Percentiles rank a stretch among this genome's conserved stretches.
Conservation (phyloP, 2,797 vertebrate genomes). For the Lacerta viridis region DNA sequence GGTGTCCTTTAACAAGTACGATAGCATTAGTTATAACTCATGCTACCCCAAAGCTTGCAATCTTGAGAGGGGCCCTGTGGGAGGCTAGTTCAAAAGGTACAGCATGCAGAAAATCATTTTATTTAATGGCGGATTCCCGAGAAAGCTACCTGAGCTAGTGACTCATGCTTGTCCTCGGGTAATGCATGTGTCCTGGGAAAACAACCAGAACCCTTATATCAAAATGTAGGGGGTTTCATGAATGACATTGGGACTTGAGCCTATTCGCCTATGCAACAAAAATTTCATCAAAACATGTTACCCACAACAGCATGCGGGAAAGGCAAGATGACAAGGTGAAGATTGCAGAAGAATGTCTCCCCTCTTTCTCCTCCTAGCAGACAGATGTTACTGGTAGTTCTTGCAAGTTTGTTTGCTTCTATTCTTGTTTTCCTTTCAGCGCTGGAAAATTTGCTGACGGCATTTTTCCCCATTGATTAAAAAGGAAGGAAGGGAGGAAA, state of each 20-base stretch:
- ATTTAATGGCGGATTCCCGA: not conserved
- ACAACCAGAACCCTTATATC: not conserved
- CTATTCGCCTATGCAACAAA: not conserved
- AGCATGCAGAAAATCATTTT: not conserved
- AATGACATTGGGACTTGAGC: not conserved
- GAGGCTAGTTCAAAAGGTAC: constrained; percentile 11
- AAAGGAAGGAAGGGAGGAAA: not conserved
- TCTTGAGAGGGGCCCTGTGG: not conserved
- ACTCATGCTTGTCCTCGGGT: not conserved
- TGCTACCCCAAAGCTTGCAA: not conserved
- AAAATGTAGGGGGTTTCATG: not conserved
- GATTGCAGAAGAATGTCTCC: not conserved
- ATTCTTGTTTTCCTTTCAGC: constrained; percentile 23
- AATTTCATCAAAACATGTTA: constrained; percentile 1
- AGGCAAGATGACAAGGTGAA: not conserved
- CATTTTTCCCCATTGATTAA: not conserved
- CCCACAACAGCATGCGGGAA: not conserved
- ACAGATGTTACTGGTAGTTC: not conserved
- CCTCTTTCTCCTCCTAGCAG: not conserved
- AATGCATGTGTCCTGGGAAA: not conserved
- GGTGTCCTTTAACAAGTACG: not conserved
- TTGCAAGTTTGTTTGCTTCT: not conserved
- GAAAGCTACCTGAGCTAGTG: not conserved
- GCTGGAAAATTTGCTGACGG: not conserved
- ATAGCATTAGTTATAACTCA: constrained; percentile 13